Evolutionary conservation across 2,888 invertebrate genomes (phyloP), one percentile per base, ranked within the genome.

Genomic region (Volucella bombylans): DNA sequence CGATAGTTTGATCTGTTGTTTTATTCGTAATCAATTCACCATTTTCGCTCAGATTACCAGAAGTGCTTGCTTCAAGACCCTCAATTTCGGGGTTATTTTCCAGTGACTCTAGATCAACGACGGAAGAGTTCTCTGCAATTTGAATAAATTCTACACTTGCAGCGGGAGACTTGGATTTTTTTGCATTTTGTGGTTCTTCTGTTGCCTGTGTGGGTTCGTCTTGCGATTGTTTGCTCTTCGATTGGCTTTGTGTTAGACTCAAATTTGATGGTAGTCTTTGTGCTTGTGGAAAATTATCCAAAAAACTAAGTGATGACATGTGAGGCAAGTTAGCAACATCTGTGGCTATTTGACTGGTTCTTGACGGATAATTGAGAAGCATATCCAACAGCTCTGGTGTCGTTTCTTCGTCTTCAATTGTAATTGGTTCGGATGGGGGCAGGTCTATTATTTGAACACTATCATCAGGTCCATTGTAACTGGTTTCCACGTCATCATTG

Each of bases 401-500:
- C 14, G 72, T 64, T 68, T 85, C 85, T 31, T 85, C 85, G 15
- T 85, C 85, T 9, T 81, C 72, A 18, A 85, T 68, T 9, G 59
- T 52, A 47, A 85, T 80, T 8, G 85, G 57, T 18, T 81, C 72
- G 6, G 81, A 59, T 31, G 61, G 57, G 2, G 81, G 76, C 9
- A 72, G 4, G 2, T 85, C 85, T 31, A 85, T 52, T 12, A 85
- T 59, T 52, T 81, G 15, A 18, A 81, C 52, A 14, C 81, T 81
- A 12, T 77, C 61, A 43, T 65, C 57, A 4, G 47, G 47, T 9
- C 38, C 57, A 1, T 23, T 9, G 41, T 11, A n/a, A 11, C 15
- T 18, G 8, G 11, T 2, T 14, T 52, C 23, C 47, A 11, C 23
- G 3, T 3, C 10, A 8, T 2, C 38, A 49, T 47, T 18, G 43